These are phyloP conservation scores for Crotophaga sulcirostris DNA, from an alignment of 2,113 vertebrate species.

Conservation along the genomic window DNA sequence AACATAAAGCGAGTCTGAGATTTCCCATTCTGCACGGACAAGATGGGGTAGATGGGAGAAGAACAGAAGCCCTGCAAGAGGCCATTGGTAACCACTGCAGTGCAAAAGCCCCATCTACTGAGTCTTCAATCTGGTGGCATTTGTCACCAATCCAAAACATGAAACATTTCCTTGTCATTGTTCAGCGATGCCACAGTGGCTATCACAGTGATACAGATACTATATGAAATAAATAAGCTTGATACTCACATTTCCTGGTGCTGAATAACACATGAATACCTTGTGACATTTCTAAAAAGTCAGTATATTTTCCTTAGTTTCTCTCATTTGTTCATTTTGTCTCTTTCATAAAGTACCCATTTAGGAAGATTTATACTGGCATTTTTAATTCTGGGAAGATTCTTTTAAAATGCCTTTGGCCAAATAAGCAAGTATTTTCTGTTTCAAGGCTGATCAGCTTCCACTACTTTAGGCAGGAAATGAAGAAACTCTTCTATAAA, in stretches of 20 bases:
- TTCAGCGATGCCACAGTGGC: background rate
- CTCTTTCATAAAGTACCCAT: background rate
- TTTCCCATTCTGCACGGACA: background rate
- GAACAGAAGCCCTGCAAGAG: background rate
- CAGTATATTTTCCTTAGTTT: background rate
- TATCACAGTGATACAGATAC: background rate
- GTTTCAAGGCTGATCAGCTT: background rate
- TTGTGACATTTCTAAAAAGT: background rate
- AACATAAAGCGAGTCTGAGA: background rate
- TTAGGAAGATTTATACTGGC: background rate
- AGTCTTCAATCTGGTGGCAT: background rate
- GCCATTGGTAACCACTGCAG: rapidly evolving
- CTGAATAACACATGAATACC: background rate
- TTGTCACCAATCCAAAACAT: background rate
- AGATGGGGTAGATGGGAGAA: background rate
- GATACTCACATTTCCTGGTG: background rate
- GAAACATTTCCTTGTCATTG: background rate
- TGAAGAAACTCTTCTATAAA: background rate
- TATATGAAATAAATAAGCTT: background rate
- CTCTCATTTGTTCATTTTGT: background rate
- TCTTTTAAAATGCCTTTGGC: background rate
- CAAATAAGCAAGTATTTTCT: background rate
- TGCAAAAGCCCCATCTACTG: background rate
- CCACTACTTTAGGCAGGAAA: background rate
- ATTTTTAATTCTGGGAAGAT: background rate